These are phyloP conservation scores for Romanogobio albipinnatus DNA, from an alignment of 2,113 vertebrate species.

Conservation along the genomic window DNA sequence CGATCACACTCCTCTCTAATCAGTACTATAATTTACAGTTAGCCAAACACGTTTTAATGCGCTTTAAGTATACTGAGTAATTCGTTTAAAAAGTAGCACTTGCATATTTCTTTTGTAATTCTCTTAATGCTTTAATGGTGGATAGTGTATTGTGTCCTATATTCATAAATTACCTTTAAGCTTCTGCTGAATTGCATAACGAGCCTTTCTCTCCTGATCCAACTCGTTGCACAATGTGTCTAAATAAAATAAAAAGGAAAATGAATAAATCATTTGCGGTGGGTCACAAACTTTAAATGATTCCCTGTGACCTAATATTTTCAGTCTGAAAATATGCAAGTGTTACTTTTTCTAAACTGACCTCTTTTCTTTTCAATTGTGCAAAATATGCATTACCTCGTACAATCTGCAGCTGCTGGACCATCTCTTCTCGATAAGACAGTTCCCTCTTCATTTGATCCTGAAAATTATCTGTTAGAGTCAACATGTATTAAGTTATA, in stretches of 20 bases:
- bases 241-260: conserved; percentile 67
- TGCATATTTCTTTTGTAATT: conserved; percentile 67
- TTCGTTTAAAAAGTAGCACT: conserved; percentile 70
- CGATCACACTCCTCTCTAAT: background rate
- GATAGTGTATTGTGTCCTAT: background rate
- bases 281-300: conserved; percentile 33
- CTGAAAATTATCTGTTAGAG: conserved; percentile 95
- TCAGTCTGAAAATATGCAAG: conserved; percentile 68
- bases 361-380: background rate
- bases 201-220: conserved; percentile 92
- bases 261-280: conserved; percentile 42
- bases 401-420: conserved; percentile 98
- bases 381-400: conserved; percentile 77
- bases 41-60: background rate
- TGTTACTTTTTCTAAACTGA: conserved; percentile 69
- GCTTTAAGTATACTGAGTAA: background rate
- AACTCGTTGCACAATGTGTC: conserved; percentile 93
- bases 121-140: no score
- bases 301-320: background rate
- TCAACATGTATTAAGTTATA: conserved; percentile 60
- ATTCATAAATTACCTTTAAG: conserved; percentile 85
- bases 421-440: conserved; percentile 98
- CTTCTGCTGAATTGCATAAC: conserved; percentile 94
- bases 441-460: conserved; percentile 99
- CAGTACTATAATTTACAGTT: background rate